Conservation (phyloP, 2,888 invertebrate genomes). For the Argynnis bischoffii region DNA sequence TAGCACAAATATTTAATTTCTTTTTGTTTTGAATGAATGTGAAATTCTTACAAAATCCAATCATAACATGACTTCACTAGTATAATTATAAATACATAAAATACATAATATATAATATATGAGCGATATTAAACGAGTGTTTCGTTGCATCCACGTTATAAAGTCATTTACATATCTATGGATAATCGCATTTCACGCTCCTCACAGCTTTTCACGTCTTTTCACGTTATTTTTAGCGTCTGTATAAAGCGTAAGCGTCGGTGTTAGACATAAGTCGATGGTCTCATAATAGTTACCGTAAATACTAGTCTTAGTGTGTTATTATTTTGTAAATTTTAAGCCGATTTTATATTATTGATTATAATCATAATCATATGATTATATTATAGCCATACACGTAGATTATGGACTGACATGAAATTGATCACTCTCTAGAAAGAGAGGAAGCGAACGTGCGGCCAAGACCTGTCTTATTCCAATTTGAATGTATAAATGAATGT, state of each 20-base stretch:
- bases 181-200: conserved; percentile 5
- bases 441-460: too few species aligned
- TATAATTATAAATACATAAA: background rate
- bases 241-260: conserved; percentile 26
- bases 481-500: too few species aligned
- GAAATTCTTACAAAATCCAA: background rate
- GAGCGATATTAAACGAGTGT: background rate
- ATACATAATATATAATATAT: conserved; percentile 4
- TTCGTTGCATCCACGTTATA: conserved; percentile 12
- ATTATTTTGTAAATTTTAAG: conserved; percentile 66
- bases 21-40: background rate
- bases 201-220: conserved; percentile 10
- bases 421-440: too few species aligned
- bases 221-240: conserved; percentile 16
- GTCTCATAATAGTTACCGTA: conserved; percentile 68
- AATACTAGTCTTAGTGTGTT: conserved; percentile 68
- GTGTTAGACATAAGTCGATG: conserved; percentile 44
- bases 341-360: conserved; percentile 5
- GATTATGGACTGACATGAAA: too few species aligned
- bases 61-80: background rate
- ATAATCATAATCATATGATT: too few species aligned
- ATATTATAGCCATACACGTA: too few species aligned
- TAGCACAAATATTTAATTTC: conserved; percentile 14
- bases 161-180: conserved; percentile 13
- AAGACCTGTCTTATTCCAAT: too few species aligned